Conservation (phyloP, 2,888 invertebrate genomes). For the Rugalucina vietnamica region DNA sequence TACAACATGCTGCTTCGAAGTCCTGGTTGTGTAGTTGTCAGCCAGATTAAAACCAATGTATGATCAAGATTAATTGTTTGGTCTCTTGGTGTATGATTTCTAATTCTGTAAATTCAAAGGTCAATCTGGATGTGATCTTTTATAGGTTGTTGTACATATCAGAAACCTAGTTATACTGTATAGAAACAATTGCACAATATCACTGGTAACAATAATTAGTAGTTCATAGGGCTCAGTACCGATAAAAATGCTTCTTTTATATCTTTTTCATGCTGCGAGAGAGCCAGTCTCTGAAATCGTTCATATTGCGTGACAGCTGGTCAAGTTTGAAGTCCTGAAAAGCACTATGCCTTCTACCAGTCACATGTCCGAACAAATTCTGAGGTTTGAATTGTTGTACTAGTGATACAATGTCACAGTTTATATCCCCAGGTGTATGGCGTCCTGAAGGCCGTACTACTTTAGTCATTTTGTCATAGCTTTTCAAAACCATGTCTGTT, state of each 20-base stretch:
- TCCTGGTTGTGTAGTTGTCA: too few relatives aligned
- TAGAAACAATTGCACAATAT: too few relatives aligned
- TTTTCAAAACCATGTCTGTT: background rate
- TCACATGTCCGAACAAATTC: background rate
- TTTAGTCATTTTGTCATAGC: background rate
- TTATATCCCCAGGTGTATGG: constrained; percentile 21
- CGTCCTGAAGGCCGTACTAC: background rate
- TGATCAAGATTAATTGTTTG: too few relatives aligned
- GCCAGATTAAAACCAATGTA: too few relatives aligned
- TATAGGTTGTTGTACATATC: too few relatives aligned
- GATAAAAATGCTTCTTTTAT: constrained; percentile 33
- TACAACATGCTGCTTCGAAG: too few relatives aligned
- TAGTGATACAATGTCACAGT: constrained; percentile 8
- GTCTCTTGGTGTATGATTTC: too few relatives aligned
- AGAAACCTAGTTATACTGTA: too few relatives aligned
- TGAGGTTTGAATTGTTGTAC: constrained; percentile 13
- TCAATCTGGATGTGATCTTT: too few relatives aligned
- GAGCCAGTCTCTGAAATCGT: constrained; percentile 33
- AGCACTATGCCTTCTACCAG: background rate
- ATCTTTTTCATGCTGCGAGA: constrained; percentile 17
- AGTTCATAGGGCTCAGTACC: too few relatives aligned
- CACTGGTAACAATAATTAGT: too few relatives aligned
- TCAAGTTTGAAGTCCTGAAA: background rate
- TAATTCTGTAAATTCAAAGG: too few relatives aligned
- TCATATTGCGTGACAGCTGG: constrained; percentile 25